A percentile compares a stretch with the other conserved stretches of the same genome.
These are phyloP conservation scores for Eupithecia pulchellata DNA, from an alignment of 2,888 invertebrate genomes.

Conservation along the genomic window DNA sequence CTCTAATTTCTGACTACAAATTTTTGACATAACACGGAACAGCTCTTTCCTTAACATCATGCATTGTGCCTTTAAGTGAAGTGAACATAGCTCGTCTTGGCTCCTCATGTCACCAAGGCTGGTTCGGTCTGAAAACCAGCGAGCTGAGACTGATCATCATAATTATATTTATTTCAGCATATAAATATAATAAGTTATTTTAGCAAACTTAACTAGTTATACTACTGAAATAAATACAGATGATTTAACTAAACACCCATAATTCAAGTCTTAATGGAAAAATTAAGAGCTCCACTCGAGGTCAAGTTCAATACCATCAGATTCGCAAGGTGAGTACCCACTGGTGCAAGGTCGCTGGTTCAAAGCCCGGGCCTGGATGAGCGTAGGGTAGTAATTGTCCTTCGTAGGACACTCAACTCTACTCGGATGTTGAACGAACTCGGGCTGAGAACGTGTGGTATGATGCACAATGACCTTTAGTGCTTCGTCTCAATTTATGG, in stretches of 20 bases:
- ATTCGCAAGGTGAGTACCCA: conserved; percentile 29
- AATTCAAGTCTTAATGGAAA: background rate
- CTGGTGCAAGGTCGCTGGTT: conserved; percentile 28
- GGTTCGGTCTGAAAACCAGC: too few species aligned
- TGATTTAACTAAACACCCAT: background rate
- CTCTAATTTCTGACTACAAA: too few species aligned
- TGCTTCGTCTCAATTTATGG: too few species aligned
- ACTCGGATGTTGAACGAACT: conserved; percentile 15
- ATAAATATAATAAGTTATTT: too few species aligned
- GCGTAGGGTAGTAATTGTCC: conserved; percentile 21
- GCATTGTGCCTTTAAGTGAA: too few species aligned
- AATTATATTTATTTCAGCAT: too few species aligned
- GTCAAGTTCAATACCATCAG: conserved; percentile 13
- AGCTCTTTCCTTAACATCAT: too few species aligned
- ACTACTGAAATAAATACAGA: background rate
- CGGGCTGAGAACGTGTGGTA: background rate
- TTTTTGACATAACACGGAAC: too few species aligned
- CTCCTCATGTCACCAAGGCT: too few species aligned
- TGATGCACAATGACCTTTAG: background rate
- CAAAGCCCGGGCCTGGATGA: conserved; percentile 13
- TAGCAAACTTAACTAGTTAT: too few species aligned
- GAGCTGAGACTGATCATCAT: too few species aligned
- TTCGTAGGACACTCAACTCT: conserved; percentile 27
- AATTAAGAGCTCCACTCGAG: background rate
- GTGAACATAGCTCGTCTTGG: too few species aligned